Evolutionary conservation across 2,888 invertebrate species (phyloP).

Genomic region (Machimus rusticus): DNA sequence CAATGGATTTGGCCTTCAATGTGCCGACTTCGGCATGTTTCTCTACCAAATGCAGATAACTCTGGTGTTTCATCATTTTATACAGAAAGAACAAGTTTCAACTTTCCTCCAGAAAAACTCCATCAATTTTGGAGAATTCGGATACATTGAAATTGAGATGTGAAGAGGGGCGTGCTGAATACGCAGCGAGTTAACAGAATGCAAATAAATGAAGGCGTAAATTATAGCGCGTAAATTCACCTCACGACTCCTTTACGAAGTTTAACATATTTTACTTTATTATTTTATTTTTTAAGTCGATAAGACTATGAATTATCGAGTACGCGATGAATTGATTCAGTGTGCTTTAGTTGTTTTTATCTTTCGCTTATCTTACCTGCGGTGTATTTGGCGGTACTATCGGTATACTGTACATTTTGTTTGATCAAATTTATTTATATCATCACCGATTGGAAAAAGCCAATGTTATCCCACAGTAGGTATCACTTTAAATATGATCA

Average conservation of each 20-base stretch:
- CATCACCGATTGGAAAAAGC: conserved; percentile 18
- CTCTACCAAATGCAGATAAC: background rate
- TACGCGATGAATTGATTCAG: background rate
- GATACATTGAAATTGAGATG: background rate
- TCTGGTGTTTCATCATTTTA: background rate
- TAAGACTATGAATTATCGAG: background rate
- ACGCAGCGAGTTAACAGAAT: background rate
- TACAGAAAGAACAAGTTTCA: background rate
- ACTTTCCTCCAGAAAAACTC: background rate
- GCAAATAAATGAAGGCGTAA: background rate
- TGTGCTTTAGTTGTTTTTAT: background rate
- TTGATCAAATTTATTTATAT: conserved; percentile 31
- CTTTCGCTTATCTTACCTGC: conserved; percentile 30
- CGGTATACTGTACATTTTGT: conserved; percentile 33
- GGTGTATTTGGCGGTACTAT: conserved; percentile 21
- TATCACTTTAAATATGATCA: conserved; percentile 32
- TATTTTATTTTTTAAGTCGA: background rate
- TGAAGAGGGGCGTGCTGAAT: background rate
- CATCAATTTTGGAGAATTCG: background rate
- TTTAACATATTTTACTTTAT: background rate
- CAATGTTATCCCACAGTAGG: conserved; percentile 31
- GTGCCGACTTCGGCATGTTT: background rate
- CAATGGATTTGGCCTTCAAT: background rate
- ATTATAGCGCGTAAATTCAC: background rate
- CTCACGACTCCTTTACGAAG: background rate